Evolutionary conservation across 2,888 invertebrate genomes (phyloP).

Genomic region (Meandrusa payeni): DNA sequence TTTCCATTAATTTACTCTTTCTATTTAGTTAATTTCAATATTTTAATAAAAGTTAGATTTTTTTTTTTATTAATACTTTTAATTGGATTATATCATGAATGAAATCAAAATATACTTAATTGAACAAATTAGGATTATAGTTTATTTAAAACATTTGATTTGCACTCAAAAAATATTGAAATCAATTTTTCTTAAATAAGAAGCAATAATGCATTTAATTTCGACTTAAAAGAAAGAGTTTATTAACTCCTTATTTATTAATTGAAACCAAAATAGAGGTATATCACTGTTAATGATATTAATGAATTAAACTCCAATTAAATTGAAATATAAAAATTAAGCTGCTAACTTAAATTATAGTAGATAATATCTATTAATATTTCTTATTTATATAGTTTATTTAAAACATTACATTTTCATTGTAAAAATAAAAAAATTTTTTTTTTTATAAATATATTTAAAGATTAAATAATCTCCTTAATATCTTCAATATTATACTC

Average conservation of each 20-base stretch:
- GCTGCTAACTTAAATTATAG: too few species aligned
- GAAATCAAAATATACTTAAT: slow-evolving; percentile 67
- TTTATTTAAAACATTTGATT: slow-evolving; percentile 65
- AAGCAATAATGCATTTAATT: slow-evolving; percentile 75
- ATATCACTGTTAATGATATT: slow-evolving; percentile 84
- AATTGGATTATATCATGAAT: slow-evolving; percentile 62
- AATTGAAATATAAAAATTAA: too few species aligned
- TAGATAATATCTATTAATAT: too few species aligned
- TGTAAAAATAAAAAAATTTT: too few species aligned
- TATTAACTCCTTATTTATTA: slow-evolving; percentile 76
- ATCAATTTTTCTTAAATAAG: slow-evolving; percentile 78
- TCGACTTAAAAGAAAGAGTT: too few species aligned
- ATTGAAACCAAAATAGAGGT: slow-evolving; percentile 83
- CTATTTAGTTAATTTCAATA: slow-evolving; percentile 47
- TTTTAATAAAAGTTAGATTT: slow-evolving; percentile 51
- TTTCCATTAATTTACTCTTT: slow-evolving; percentile 76
- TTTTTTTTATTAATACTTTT: slow-evolving; percentile 79
- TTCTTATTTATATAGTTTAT: too few species aligned
- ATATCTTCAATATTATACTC: slow-evolving; percentile 21
- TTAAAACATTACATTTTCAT: too few species aligned
- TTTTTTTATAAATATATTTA: too few species aligned
- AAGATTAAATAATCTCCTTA: too few species aligned
- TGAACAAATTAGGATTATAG: slow-evolving; percentile 65
- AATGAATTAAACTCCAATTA: slow-evolving; percentile 54
- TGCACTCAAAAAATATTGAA: slow-evolving; percentile 63